Conservation (phyloP, 2,888 invertebrate genomes). For the Eilema depressum region DNA sequence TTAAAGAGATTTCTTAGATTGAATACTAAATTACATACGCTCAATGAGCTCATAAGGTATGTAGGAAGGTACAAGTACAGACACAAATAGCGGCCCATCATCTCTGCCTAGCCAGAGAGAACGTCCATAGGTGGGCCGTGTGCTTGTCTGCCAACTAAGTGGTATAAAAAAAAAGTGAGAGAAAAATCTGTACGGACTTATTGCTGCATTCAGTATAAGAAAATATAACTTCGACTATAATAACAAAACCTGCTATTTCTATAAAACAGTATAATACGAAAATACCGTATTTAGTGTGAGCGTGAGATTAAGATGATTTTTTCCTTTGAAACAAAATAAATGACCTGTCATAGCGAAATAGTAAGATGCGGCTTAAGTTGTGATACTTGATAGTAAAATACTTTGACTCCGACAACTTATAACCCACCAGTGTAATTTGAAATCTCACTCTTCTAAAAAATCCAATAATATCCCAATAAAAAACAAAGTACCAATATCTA, state of each 20-base stretch:
- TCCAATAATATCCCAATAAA: background rate
- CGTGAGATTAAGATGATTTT: background rate
- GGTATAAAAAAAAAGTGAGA: too few relatives aligned
- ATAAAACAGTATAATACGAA: background rate
- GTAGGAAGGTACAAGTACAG: too few relatives aligned
- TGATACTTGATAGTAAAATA: conserved; percentile 76
- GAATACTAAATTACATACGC: too few relatives aligned
- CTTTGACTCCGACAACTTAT: conserved; percentile 62
- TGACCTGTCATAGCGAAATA: conserved; percentile 72
- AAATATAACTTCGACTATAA: background rate
- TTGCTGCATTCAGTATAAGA: too few relatives aligned
- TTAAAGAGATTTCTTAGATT: too few relatives aligned
- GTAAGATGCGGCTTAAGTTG: conserved; percentile 55
- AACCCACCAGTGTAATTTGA: conserved; percentile 56
- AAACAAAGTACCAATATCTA: conserved; percentile 13
- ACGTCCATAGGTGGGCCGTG: too few relatives aligned
- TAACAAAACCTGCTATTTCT: background rate
- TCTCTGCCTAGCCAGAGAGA: too few relatives aligned
- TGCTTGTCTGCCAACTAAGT: too few relatives aligned
- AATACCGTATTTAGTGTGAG: background rate
- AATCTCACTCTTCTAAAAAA: conserved; percentile 35
- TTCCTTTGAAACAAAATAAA: conserved; percentile 62
- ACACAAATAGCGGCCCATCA: too few relatives aligned
- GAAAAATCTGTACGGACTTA: too few relatives aligned
- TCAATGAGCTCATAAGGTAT: too few relatives aligned